phyloP scores from a whole-genome alignment of 2,113 vertebrate genomes.

The Equus quagga region DNA sequence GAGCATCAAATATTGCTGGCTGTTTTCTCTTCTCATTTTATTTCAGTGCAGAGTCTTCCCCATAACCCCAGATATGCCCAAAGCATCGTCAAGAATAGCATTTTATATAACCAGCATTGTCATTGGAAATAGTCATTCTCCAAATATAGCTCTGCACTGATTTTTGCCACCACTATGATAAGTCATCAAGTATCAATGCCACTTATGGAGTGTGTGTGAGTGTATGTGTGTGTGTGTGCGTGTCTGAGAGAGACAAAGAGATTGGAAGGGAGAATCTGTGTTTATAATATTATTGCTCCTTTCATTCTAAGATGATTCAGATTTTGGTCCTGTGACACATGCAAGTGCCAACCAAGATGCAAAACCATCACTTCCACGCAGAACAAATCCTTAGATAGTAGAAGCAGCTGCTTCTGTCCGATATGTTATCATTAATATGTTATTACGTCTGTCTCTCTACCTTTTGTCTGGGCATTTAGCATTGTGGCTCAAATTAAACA shows the following conservation, averaged over 20 bases:
- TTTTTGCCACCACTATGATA: constrained; percentile 21
- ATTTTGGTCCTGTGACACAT: background rate
- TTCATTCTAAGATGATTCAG: background rate
- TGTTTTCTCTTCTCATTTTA: constrained; percentile 46
- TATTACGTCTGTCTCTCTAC: background rate
- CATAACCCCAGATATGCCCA: background rate
- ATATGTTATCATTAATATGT: background rate
- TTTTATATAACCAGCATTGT: background rate
- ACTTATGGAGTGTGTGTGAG: background rate
- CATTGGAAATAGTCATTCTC: constrained; percentile 5
- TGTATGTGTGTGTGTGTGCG: background rate
- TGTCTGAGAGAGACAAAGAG: background rate
- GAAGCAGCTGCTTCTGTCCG: background rate
- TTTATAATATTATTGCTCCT: background rate
- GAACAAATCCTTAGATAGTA: background rate
- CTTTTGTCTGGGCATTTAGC: background rate
- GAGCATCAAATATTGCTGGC: background rate
- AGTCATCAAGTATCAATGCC: background rate
- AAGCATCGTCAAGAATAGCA: background rate
- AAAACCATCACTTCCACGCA: background rate
- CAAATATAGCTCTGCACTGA: constrained; percentile 30
- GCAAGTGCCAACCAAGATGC: background rate
- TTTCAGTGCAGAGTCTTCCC: background rate
- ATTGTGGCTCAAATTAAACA: background rate
- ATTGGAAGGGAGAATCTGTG: background rate